phyloP scores from a whole-genome alignment of 2,888 invertebrate species.

The Cataglyphis cursor region DNA sequence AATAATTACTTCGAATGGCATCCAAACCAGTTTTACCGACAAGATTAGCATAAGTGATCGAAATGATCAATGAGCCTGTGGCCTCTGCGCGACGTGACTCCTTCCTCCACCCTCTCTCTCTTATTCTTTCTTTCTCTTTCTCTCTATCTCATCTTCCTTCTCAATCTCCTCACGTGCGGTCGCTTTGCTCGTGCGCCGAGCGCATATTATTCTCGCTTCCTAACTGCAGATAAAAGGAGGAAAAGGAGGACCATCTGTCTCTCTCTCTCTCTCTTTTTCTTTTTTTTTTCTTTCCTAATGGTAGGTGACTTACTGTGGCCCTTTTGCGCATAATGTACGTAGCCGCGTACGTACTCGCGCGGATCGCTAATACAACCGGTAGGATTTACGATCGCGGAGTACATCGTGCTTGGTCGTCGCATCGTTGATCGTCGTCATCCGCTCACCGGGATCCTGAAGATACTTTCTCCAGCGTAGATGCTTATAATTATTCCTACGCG shows the following conservation, averaged over 20 bases:
- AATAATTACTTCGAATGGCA: slow-evolving; percentile 84
- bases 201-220: slow-evolving; percentile 63
- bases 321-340: slow-evolving; percentile 70
- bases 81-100: slow-evolving; percentile 73
- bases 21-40: slow-evolving; percentile 82
- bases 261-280: neutral
- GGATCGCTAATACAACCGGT: slow-evolving; percentile 57
- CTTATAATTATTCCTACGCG: slow-evolving; percentile 43
- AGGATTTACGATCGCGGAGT: slow-evolving; percentile 75
- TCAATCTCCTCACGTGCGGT: slow-evolving; percentile 47
- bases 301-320: slow-evolving; percentile 70
- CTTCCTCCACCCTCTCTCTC: slow-evolving; percentile 14
- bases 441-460: slow-evolving; percentile 12
- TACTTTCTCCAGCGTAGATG: slow-evolving; percentile 44
- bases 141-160: slow-evolving; percentile 1
- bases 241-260: neutral
- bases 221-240: slow-evolving; percentile 56
- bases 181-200: slow-evolving; percentile 60
- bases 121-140: slow-evolving; percentile 15
- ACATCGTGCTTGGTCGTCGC: slow-evolving; percentile 43
- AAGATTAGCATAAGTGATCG: slow-evolving; percentile 84
- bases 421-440: slow-evolving; percentile 58
- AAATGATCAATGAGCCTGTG: slow-evolving; percentile 83
- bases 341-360: slow-evolving; percentile 59
- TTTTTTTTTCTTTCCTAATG: slow-evolving; percentile 23